phyloP scores from a whole-genome alignment of 2,113 vertebrate genomes.

The Tapirus terrestris region DNA sequence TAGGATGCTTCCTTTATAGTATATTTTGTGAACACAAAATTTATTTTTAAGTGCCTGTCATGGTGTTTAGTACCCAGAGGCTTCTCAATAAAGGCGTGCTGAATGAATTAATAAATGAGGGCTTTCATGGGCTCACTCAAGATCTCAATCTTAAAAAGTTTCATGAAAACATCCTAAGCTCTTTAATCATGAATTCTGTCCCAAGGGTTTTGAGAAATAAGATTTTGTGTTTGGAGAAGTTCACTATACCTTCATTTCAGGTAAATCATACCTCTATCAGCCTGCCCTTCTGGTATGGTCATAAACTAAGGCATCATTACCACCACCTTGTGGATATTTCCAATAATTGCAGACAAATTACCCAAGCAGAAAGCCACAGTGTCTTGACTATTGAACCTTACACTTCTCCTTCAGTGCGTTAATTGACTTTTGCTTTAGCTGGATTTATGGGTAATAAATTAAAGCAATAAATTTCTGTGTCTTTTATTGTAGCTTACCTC shows the following conservation, averaged over 20 bases:
- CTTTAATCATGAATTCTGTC: conserved; percentile 47
- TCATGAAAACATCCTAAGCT: neutral
- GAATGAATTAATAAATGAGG: conserved; percentile 55
- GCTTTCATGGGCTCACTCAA: neutral
- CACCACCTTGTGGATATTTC: conserved; percentile 60
- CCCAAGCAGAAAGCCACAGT: neutral
- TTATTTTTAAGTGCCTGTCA: conserved; percentile 41
- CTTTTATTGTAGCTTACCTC: neutral
- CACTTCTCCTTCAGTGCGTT: neutral
- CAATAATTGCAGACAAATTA: conserved; percentile 74
- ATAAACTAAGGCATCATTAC: conserved; percentile 57
- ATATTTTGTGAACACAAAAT: neutral
- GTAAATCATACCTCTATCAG: neutral
- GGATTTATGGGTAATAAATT: conserved; percentile 22
- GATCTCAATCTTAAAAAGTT: conserved; percentile 22
- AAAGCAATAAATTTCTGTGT: neutral
- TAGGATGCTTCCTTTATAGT: conserved; percentile 39
- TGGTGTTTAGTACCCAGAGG: neutral
- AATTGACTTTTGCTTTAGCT: conserved; percentile 23
- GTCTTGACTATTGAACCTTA: conserved; percentile 11
- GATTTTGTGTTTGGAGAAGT: conserved; percentile 26
- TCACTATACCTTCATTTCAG: neutral
- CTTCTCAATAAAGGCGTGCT: neutral
- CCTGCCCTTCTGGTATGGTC: neutral
- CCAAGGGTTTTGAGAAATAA: conserved; percentile 46